phyloP scores from a whole-genome alignment of 2,888 invertebrate genomes.

The Gryllus longicercus region DNA sequence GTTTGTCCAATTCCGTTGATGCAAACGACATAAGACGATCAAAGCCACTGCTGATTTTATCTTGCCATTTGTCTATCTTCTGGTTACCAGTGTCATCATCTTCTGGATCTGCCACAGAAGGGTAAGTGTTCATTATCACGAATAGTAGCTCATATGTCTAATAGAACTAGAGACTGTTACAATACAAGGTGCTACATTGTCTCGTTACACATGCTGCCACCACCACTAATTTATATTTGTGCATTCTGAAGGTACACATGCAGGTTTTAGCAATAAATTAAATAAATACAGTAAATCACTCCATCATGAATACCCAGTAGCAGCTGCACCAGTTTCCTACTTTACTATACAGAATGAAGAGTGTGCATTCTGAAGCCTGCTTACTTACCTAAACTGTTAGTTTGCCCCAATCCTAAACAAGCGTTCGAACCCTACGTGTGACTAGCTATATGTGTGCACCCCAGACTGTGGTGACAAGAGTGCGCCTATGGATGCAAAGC shows the following conservation, averaged over 20 bases:
- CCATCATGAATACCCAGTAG: neutral
- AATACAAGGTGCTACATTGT: neutral
- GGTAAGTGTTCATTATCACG: neutral
- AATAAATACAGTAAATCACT: conserved; percentile 1
- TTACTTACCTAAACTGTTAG: conserved; percentile 30
- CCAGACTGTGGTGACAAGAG: conserved; percentile 32
- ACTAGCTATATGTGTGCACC: conserved; percentile 35
- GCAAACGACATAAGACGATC: conserved; percentile 91
- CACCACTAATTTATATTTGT: conserved; percentile 12
- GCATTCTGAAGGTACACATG: conserved; percentile 17
- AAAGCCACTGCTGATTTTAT: conserved; percentile 88
- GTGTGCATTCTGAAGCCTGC: conserved; percentile 19
- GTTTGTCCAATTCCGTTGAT: conserved; percentile 84
- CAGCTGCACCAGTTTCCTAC: neutral
- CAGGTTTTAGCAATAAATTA: neutral
- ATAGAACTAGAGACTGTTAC: neutral
- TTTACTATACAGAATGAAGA: neutral
- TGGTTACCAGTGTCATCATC: conserved; percentile 50
- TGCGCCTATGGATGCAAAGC: conserved; percentile 38
- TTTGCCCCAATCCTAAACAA: conserved; percentile 26
- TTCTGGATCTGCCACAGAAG: conserved; percentile 29
- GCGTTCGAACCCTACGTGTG: conserved; percentile 29
- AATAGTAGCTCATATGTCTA: too few species aligned
- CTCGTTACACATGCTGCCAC: conserved; percentile 2
- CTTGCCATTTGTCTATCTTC: conserved; percentile 83